Base-by-base conservation (phyloP, 2,888 invertebrate species). In the Mythimna lalbum region DNA sequence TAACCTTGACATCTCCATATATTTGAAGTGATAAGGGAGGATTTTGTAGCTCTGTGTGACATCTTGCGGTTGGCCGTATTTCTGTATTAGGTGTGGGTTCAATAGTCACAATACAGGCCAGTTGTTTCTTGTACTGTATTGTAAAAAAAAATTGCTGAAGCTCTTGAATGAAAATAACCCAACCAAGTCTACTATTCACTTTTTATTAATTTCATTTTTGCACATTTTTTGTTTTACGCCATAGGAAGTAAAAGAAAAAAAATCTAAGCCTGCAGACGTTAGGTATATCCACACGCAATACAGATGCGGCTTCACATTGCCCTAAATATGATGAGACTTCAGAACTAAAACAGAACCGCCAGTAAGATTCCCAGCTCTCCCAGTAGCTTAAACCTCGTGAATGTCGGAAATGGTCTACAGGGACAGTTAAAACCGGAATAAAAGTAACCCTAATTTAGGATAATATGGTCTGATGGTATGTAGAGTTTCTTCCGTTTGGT, bases 311-410 rank as follows among this genome's bases (percentile, higher is more conserved):
- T 7, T 39, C 31, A 23, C 6, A n/a, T 4, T 12, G 10, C 31
- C 1, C 19, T n/a, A 12, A 56, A 36, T 47, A 43, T 69, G n/a
- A 4, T 50, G 2, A 69, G 19, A 69, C 60, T 39, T 39, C 31
- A 23, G 9, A 5, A 19, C 36, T 14, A 56, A 36, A 19, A 68
- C 14, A 36, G 9, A 57, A 23, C 21, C 10, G 6, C 33, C 5
- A 64, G 14, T 53, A 31, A 39, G 21, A 52, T 5, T 14, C 12
- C 7, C 3, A 36, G 19, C 0, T 21, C 19, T 55, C 9, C 27
- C 9, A 19, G 27, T 19, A 27, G 5, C 31, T 55, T 55, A 31
- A 19, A 7, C 27, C 17, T 31, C 19, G 17, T 7, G 53, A 53
- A 27, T 27, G 7, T 53, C 17, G 27, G 31, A 55, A 55, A 55